Evolutionary conservation across 2,888 invertebrate genomes (phyloP).

Genomic region (Torymus texanus): DNA sequence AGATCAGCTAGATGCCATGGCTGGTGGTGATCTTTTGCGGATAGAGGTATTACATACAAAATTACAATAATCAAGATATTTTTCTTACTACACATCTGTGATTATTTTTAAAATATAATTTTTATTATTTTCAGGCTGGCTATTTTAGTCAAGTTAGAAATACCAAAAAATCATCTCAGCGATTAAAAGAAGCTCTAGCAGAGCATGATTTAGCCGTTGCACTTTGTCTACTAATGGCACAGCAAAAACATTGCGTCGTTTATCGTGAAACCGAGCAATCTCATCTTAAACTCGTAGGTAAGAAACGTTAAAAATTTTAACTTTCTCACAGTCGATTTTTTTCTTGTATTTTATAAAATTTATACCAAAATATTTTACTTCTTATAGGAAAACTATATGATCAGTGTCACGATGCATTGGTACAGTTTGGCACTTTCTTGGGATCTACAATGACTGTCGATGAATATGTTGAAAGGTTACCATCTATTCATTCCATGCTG

Average conservation of each 20-base stretch:
- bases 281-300: constrained; percentile 90
- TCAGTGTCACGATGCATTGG: constrained; percentile 98
- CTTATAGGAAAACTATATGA: constrained; percentile 82
- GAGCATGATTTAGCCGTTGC: constrained; percentile 96
- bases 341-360: too few relatives aligned
- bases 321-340: too few relatives aligned
- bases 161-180: constrained; percentile 94
- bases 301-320: constrained; percentile 34
- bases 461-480: constrained; percentile 93
- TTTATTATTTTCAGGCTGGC: constrained; percentile 84
- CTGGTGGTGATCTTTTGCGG: constrained; percentile 95
- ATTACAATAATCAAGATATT: background rate
- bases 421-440: constrained; percentile 98
- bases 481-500: constrained; percentile 90
- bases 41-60: constrained; percentile 84
- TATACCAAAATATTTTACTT: background rate
- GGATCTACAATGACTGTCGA: constrained; percentile 95
- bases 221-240: constrained; percentile 95
- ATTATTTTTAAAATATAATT: constrained; percentile 6
- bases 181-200: constrained; percentile 95
- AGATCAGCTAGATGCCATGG: constrained; percentile 97
- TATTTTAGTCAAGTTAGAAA: constrained; percentile 98
- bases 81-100: constrained; percentile 12
- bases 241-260: constrained; percentile 97
- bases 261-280: constrained; percentile 88